Percentiles rank a stretch among this genome's conserved stretches.
Conservation (phyloP, 2,113 vertebrate genomes). For the Tragelaphus scriptus region DNA sequence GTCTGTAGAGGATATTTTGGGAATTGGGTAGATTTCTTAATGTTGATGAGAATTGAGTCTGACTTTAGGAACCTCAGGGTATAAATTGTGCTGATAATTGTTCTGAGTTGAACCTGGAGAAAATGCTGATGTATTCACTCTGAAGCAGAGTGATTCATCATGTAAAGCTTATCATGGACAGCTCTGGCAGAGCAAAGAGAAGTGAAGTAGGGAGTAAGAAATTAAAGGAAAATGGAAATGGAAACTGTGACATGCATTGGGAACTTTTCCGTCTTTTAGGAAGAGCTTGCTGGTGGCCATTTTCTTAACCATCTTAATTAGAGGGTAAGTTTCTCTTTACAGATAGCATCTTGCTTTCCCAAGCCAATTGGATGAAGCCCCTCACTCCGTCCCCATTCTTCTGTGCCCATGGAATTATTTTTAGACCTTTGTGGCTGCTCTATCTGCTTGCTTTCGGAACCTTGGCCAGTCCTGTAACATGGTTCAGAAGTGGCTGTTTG, state of each 20-base stretch:
- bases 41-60: slow-evolving; percentile 76
- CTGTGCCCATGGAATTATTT: neutral
- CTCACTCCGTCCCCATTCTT: neutral
- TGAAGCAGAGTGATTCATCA: slow-evolving; percentile 61
- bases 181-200: slow-evolving; percentile 8
- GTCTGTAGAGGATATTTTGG: slow-evolving; percentile 64
- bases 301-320: neutral
- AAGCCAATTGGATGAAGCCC: neutral
- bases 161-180: slow-evolving; percentile 27
- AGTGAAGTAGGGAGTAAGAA: neutral
- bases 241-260: neutral
- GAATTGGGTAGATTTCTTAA: slow-evolving; percentile 59
- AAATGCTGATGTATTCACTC: slow-evolving; percentile 75
- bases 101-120: slow-evolving; percentile 74
- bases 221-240: neutral
- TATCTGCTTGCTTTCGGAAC: neutral
- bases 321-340: neutral
- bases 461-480: neutral
- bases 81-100: slow-evolving; percentile 72
- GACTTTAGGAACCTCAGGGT: slow-evolving; percentile 74
- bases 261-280: neutral
- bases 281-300: neutral
- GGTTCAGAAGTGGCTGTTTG: neutral
- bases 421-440: neutral
- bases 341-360: neutral